Evolutionary conservation across 2,113 vertebrate species (phyloP).

Genomic region (Syngnathoides biaculeatus): DNA sequence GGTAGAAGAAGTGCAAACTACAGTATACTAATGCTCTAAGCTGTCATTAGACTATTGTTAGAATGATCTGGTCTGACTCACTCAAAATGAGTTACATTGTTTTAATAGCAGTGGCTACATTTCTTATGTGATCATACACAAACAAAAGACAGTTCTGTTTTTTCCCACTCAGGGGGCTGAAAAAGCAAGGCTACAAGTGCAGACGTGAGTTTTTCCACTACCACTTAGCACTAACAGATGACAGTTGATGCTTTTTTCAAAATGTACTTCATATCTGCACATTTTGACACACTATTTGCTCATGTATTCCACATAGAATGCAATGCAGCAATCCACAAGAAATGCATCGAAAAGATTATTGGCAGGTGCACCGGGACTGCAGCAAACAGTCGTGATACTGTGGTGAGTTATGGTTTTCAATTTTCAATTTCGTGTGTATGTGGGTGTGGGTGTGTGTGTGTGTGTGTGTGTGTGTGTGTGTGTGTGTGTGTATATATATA

Average conservation of each 20-base stretch:
- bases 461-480: too few relatives aligned
- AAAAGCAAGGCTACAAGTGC: constrained; percentile 98
- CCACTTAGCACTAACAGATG: neutral
- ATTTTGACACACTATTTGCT: constrained; percentile 10
- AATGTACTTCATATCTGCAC: neutral
- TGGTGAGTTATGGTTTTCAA: constrained; percentile 73
- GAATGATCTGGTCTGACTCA: too few relatives aligned
- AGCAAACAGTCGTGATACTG: constrained; percentile 90
- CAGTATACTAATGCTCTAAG: too few relatives aligned
- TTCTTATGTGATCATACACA: neutral
- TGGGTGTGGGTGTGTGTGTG: neutral
- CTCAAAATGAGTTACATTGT: neutral
- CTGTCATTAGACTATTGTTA: too few relatives aligned
- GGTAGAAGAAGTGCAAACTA: too few relatives aligned
- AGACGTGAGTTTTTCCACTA: constrained; percentile 80
- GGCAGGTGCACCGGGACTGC: constrained; percentile 92
- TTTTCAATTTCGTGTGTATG: neutral
- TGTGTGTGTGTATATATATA: too few relatives aligned
- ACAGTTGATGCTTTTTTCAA: neutral
- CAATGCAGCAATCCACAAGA: constrained; percentile 98
- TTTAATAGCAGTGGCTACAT: neutral
- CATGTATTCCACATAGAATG: constrained; percentile 80
- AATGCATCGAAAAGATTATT: constrained; percentile 94
- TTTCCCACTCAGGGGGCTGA: constrained; percentile 82
- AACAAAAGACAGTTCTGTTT: constrained; percentile 5